Conservation (phyloP, 2,797 vertebrate species). For the Neoniphon sammara region DNA sequence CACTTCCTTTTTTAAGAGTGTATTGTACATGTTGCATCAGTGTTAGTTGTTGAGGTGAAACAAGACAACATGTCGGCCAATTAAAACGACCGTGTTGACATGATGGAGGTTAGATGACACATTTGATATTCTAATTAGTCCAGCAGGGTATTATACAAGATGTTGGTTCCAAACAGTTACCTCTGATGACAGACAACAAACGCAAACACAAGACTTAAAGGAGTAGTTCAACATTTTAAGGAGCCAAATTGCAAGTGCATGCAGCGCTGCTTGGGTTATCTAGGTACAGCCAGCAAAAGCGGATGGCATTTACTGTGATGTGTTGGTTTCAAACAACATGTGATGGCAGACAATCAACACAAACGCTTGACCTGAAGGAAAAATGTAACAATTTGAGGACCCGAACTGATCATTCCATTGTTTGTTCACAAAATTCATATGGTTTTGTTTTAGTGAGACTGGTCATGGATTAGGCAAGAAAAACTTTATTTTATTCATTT, state of each 20-base stretch:
- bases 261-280: neutral
- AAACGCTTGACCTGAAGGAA: too few relatives aligned
- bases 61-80: conserved; percentile 45
- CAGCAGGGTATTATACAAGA: conserved; percentile 49
- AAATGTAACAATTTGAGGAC: too few relatives aligned
- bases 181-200: conserved; percentile 26
- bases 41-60: conserved; percentile 39
- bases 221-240: conserved; percentile 1
- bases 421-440: too few relatives aligned
- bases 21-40: neutral
- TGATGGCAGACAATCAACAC: too few relatives aligned
- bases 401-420: too few relatives aligned
- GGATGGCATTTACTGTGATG: neutral
- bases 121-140: conserved; percentile 63
- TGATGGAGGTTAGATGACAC: conserved; percentile 35
- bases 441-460: too few relatives aligned
- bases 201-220: conserved; percentile 30
- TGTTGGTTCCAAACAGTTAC: conserved; percentile 50
- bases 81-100: conserved; percentile 40
- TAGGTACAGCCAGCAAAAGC: neutral
- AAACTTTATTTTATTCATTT: too few relatives aligned
- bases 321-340: too few relatives aligned
- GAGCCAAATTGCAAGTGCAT: neutral
- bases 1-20: neutral
- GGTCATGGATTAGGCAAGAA: too few relatives aligned